These are phyloP conservation scores for Pterophyllum scalare DNA, from an alignment of 2,113 vertebrate species.

Conservation along the genomic window DNA sequence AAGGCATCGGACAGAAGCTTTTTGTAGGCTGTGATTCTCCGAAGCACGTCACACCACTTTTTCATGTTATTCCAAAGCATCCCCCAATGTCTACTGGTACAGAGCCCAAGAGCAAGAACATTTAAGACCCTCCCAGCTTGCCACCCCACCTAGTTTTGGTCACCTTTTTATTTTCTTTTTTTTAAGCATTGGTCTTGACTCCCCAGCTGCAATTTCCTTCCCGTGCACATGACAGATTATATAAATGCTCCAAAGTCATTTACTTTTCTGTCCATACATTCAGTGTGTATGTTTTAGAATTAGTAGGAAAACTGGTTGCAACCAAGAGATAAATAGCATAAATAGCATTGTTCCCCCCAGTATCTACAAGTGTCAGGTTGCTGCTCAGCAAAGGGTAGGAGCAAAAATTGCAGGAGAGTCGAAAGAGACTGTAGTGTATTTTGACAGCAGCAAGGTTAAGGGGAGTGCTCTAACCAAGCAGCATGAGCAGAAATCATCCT, in stretches of 20 bases:
- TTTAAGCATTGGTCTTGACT: slow-evolving; percentile 38
- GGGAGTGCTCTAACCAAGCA: slow-evolving; percentile 73
- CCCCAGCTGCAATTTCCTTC: slow-evolving; percentile 57
- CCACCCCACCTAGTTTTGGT: slow-evolving; percentile 44
- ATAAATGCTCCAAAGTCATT: slow-evolving; percentile 61
- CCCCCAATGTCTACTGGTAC: slow-evolving; percentile 35
- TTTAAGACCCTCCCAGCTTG: neutral
- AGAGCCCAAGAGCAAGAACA: slow-evolving; percentile 38
- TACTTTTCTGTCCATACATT: slow-evolving; percentile 72
- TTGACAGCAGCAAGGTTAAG: slow-evolving; percentile 41
- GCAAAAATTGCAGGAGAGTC: slow-evolving; percentile 45
- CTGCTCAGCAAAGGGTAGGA: slow-evolving; percentile 56
- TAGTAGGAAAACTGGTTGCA: slow-evolving; percentile 66
- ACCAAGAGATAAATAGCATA: slow-evolving; percentile 78
- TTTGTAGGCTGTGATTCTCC: slow-evolving; percentile 57
- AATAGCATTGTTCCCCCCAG: slow-evolving; percentile 58
- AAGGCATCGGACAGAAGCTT: slow-evolving; percentile 81
- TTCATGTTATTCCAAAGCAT: slow-evolving; percentile 45
- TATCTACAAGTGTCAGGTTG: slow-evolving; percentile 43
- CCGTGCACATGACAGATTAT: slow-evolving; percentile 61
- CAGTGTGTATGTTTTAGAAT: slow-evolving; percentile 73
- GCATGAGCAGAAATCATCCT: slow-evolving; percentile 62
- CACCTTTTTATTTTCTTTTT: slow-evolving; percentile 7
- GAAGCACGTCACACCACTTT: slow-evolving; percentile 34
- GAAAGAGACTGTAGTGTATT: slow-evolving; percentile 66